Conservation (phyloP, 2,797 vertebrate species). For the Forpus xanthops region DNA sequence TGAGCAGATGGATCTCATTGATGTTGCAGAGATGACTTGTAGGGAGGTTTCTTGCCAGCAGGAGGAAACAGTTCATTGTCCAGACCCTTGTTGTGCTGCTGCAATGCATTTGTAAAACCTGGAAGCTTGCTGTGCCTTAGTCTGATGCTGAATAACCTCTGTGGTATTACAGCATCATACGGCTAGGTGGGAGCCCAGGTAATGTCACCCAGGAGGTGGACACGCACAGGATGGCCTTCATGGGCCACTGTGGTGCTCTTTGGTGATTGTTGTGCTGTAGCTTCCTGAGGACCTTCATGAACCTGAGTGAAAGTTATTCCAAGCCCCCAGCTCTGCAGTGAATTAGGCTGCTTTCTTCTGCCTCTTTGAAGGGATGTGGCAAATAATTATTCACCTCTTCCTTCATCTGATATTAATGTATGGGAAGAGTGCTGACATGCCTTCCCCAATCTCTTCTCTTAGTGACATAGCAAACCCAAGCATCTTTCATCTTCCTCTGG, state of each 20-base stretch:
- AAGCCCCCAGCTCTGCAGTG: background rate
- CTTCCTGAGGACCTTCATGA: background rate
- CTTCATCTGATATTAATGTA: background rate
- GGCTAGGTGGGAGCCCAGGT: background rate
- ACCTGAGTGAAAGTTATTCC: background rate
- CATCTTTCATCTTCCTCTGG: background rate
- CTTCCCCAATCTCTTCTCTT: background rate
- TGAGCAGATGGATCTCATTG: background rate
- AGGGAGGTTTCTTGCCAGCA: rapidly evolving
- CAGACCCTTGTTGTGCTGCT: background rate
- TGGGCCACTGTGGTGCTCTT: background rate
- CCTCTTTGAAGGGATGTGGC: background rate
- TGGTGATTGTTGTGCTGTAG: background rate
- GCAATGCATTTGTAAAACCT: background rate
- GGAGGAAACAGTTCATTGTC: background rate
- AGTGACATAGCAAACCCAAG: background rate
- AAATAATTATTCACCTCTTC: background rate
- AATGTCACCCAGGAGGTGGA: background rate
- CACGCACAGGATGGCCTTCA: rapidly evolving
- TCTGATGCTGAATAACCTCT: background rate
- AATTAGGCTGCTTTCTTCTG: background rate
- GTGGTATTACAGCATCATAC: rapidly evolving
- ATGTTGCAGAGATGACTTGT: background rate
- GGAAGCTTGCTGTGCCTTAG: background rate
- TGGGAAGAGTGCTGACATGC: background rate